Conservation (phyloP, 2,888 invertebrate species). For the Meiosimyza platycephala region DNA sequence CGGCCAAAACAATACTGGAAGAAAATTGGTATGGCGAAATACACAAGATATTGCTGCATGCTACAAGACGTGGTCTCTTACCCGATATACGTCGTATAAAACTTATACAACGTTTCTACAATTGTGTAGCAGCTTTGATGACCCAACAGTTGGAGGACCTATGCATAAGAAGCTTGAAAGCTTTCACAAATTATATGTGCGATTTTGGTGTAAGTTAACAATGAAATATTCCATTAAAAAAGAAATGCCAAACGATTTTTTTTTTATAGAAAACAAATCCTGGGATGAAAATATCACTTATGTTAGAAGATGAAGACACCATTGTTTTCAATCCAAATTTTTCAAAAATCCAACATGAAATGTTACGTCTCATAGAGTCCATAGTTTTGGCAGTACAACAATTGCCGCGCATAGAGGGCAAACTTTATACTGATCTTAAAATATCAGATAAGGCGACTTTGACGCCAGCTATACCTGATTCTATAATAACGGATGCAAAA, state of each 20-base stretch:
- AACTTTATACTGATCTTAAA: conserved; percentile 68
- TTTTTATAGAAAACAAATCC: conserved; percentile 73
- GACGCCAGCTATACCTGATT: conserved; percentile 78
- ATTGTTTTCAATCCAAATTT: conserved; percentile 82
- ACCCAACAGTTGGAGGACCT: conserved; percentile 86
- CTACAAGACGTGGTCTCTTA: conserved; percentile 75
- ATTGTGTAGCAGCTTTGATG: conserved; percentile 88
- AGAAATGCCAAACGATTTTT: too few species aligned
- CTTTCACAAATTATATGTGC: conserved; percentile 81
- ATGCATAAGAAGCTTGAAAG: conserved; percentile 81
- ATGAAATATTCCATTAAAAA: neutral
- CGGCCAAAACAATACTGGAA: conserved; percentile 75
- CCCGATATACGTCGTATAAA: conserved; percentile 75
- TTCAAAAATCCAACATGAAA: conserved; percentile 77
- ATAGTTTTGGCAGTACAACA: conserved; percentile 78
- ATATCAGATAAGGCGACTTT: conserved; percentile 53
- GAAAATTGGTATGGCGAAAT: conserved; percentile 68
- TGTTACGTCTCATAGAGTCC: conserved; percentile 78
- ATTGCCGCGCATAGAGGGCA: conserved; percentile 83
- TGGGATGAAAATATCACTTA: conserved; percentile 70
- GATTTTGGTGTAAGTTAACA: conserved; percentile 76
- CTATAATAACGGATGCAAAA: conserved; percentile 75
- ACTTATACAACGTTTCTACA: conserved; percentile 82
- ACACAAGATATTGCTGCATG: conserved; percentile 68
- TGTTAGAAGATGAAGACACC: conserved; percentile 68